These are phyloP conservation scores for Lasius platythorax DNA, from an alignment of 2,888 invertebrate genomes.

Conservation along the genomic window DNA sequence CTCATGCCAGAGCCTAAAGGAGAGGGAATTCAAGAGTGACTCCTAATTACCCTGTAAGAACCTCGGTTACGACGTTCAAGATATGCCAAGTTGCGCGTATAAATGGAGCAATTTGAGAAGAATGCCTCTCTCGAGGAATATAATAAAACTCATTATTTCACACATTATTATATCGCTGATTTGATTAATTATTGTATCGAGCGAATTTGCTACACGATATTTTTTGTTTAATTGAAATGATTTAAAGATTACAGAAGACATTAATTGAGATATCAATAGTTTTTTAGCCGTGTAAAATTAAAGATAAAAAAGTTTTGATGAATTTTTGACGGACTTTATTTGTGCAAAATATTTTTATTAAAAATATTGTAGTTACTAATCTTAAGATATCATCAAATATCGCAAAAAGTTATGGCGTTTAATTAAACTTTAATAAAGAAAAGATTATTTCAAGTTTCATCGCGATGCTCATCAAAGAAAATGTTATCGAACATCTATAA, in stretches of 20 bases:
- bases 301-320: background rate
- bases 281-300: background rate
- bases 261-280: background rate
- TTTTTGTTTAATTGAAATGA: background rate
- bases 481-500: background rate
- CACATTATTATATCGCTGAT: background rate
- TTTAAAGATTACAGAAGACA: background rate
- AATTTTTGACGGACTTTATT: background rate
- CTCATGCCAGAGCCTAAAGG: slow-evolving; percentile 92
- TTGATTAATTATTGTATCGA: background rate
- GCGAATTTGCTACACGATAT: background rate
- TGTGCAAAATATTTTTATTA: background rate
- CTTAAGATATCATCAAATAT: background rate
- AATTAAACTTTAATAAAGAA: background rate
- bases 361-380: background rate
- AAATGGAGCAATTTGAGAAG: background rate
- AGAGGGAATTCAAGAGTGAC: slow-evolving; percentile 36
- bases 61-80: slow-evolving; percentile 4
- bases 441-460: background rate
- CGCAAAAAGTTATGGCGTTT: background rate
- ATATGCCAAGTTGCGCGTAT: slow-evolving; percentile 17
- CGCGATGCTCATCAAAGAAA: background rate
- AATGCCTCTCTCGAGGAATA: background rate
- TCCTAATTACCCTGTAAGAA: slow-evolving; percentile 29
- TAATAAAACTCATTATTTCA: background rate